Base-by-base conservation (phyloP, 1,140 invertebrate species). In the Branchinecta lynchi region DNA sequence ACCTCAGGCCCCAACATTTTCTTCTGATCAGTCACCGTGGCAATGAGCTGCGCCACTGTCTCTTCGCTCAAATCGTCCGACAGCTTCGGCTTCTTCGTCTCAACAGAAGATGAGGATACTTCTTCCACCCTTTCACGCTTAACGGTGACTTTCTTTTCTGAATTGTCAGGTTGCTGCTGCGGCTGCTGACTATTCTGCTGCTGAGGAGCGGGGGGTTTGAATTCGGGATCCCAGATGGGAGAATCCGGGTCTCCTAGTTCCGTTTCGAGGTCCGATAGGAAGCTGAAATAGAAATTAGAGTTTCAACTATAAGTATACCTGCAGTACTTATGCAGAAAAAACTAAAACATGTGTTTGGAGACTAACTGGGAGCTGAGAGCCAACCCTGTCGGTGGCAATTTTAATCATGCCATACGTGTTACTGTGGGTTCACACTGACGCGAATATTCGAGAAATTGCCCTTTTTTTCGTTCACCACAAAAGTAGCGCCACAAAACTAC, bases 141-240 rank as follows among this genome's bases (percentile, higher is more conserved):
- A 32, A 70, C 65, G 15, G 66, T 43, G 15, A 15, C 44, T 60
- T 44, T 67, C 17, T 15, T 46, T 21, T 44, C n/a, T 8, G 32
- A 43, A 21, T 43, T 7, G 3, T 17, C 51, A 17, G 46, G 21
- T 15, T 15, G 12, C 17, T 12, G 65, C n/a, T 67, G 68, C 69
- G 68, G 67, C 67, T 72, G 65, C 69, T 69, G 32, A 69, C 46
- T 66, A 71, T 68, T 66, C 72, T 69, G 66, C 68, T 88, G 87
- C 9, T 83, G 79, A 3, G 88, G 87, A 6, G 84, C 82, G 67
- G 82, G 81, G 73, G 86, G 87, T 74, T 89, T 89, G 74, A 91
- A 94, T 43, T 93, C 89, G 0, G 87, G 85, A 80, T 96, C 90
- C 92, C 93, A 97, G 70, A 96, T 95, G 0, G 92, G 92, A 0